phyloP scores from a whole-genome alignment of 2,113 vertebrate genomes.

The Limnothrissa miodon region DNA sequence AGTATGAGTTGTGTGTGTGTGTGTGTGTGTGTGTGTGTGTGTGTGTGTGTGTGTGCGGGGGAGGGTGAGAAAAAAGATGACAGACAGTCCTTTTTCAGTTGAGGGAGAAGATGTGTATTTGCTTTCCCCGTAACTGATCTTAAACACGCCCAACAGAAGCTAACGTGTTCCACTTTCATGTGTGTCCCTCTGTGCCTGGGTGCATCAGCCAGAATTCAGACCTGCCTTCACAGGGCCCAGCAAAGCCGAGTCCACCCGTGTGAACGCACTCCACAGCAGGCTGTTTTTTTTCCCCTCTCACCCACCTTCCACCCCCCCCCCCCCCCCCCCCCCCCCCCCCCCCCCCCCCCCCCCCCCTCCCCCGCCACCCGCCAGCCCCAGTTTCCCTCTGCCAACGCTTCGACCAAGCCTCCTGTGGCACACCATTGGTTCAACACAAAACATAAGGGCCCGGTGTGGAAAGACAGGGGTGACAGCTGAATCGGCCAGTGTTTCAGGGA shows the following conservation, averaged over 20 bases:
- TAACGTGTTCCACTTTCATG: background rate
- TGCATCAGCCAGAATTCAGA: background rate
- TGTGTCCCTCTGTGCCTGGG: background rate
- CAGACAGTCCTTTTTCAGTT: background rate
- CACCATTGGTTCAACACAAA: background rate
- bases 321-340: background rate
- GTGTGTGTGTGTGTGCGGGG: background rate
- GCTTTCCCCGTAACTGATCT: background rate
- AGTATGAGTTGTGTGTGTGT: background rate
- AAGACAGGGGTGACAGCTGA: constrained; percentile 56
- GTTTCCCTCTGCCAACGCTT: constrained; percentile 16
- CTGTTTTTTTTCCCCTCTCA: background rate
- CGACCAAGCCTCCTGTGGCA: background rate
- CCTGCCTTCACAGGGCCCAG: background rate
- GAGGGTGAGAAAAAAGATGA: background rate
- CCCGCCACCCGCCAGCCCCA: constrained; percentile 21
- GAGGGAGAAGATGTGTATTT: background rate
- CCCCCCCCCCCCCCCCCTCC: no score
- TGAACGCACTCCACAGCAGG: background rate
- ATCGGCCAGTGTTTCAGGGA: constrained; percentile 63
- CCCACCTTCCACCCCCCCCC: background rate
- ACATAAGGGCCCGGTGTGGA: constrained; percentile 39
- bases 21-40: background rate
- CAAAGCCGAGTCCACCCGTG: background rate
- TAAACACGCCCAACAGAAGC: background rate